These are phyloP conservation scores for Hylyphantes graminicola DNA, from an alignment of 1,140 invertebrate genomes.

Conservation along the genomic window DNA sequence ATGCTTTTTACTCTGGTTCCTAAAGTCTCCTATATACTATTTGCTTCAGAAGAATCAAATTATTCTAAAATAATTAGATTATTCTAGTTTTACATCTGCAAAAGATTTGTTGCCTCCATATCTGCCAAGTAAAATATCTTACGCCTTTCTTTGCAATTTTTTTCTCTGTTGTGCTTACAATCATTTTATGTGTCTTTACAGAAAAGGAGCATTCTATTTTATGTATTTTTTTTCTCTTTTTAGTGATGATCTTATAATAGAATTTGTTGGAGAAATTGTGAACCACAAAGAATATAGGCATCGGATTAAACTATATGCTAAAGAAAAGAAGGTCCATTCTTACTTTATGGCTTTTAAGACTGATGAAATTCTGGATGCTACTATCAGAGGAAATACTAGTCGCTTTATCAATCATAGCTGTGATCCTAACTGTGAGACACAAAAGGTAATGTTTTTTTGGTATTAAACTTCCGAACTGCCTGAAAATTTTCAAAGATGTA, in stretches of 20 bases:
- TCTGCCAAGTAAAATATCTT: too few relatives aligned
- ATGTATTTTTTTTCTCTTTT: slow-evolving; percentile 7
- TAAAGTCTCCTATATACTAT: too few relatives aligned
- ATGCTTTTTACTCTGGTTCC: too few relatives aligned
- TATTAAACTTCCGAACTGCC: too few relatives aligned
- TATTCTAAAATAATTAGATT: too few relatives aligned
- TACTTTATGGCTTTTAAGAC: slow-evolving; percentile 99
- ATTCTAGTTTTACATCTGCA: too few relatives aligned
- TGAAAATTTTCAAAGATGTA: too few relatives aligned
- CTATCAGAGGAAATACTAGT: slow-evolving; percentile 88
- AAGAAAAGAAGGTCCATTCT: slow-evolving; percentile 90
- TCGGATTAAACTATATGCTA: slow-evolving; percentile 89
- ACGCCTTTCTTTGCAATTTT: not conserved
- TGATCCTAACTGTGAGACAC: slow-evolving; percentile 97
- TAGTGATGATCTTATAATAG: slow-evolving; percentile 94
- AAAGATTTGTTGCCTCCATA: too few relatives aligned
- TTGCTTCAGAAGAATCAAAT: too few relatives aligned
- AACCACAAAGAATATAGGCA: slow-evolving; percentile 90
- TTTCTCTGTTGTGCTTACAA: not conserved
- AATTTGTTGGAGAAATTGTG: slow-evolving; percentile 98
- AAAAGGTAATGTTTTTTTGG: slow-evolving; percentile 79
- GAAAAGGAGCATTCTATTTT: not conserved
- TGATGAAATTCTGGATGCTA: slow-evolving; percentile 96
- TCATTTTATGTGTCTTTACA: not conserved
- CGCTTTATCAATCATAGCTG: slow-evolving; percentile 99